Evolutionary conservation across 1,140 invertebrate species (phyloP).

Genomic region (Pachypeltis micranthus): DNA sequence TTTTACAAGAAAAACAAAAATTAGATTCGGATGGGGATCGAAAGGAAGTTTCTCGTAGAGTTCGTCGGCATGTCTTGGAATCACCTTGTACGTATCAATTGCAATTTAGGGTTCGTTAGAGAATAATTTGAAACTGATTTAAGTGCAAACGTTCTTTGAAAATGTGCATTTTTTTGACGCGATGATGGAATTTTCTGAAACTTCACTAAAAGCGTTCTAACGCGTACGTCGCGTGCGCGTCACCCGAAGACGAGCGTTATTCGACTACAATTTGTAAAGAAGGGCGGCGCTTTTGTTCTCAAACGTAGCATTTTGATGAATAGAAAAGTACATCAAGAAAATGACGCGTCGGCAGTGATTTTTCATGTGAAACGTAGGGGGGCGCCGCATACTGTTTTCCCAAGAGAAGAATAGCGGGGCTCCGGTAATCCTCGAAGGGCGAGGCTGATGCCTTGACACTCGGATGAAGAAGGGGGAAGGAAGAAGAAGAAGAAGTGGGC

Average conservation of each 20-base stretch:
- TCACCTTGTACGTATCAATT: too few species aligned
- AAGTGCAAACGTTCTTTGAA: too few species aligned
- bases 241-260: neutral
- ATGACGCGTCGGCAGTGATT: neutral
- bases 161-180: too few species aligned
- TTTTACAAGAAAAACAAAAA: too few species aligned
- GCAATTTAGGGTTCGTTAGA: too few species aligned
- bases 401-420: neutral
- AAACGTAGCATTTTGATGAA: too few species aligned
- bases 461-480: neutral
- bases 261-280: neutral
- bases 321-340: neutral
- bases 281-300: neutral
- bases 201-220: too few species aligned
- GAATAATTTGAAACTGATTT: too few species aligned
- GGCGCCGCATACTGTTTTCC: neutral
- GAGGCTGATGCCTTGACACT: neutral
- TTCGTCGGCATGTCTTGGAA: too few species aligned
- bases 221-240: neutral
- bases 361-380: neutral
- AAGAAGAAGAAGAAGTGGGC: neutral
- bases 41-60: too few species aligned
- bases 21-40: too few species aligned
- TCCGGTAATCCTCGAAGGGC: neutral
- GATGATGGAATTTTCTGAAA: too few species aligned